Evolutionary conservation across 1,140 invertebrate genomes (phyloP), one percentile per base, ranked within the genome.

Genomic region (Psilanteris sp.): DNA sequence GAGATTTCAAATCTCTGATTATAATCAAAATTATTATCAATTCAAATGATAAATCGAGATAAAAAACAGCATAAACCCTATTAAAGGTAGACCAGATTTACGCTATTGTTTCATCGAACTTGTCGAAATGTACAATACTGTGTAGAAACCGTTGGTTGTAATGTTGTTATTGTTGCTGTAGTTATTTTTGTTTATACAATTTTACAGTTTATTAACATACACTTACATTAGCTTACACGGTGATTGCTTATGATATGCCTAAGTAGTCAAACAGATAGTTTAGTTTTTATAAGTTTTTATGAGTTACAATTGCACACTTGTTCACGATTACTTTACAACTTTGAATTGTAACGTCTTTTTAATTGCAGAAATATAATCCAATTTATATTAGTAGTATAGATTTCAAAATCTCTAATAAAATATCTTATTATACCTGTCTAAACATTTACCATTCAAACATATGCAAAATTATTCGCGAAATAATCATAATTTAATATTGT

Each of bases 191-290:
- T 71, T 72, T 55, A 32, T 62, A 64, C 57, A 46, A 62, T 54
- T 62, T 72, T 34, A 59, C 54, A 62, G 46, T 54, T 71, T 29
- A 54, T 36, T 9, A 71, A 54, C 54, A 61, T 61, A 61, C 48
- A 71, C 11, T 62, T 44, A 44, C 14, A 41, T 7, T 62, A 72
- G n/a, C 59, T 55, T 62, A 72, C 31, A 72, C 39, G 24, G 27
- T 32, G 39, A 72, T 64, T 57, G 48, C 41, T 71, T 55, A n/a
- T 72, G 68, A 64, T 72, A 72, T 72, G 68, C 68, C 57, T 64
- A 72, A 55, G 8, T 62, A 57, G 31, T 71, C 54, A 61, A 71
- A 71, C 55, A 34, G 36, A 26, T 54, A 71, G 26, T 39, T 39
- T 32, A 6, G 26, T 64, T 64, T 31, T 48, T 13, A 29, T 39